phyloP scores from a whole-genome alignment of 2,888 invertebrate species.

The Pocota personata region DNA sequence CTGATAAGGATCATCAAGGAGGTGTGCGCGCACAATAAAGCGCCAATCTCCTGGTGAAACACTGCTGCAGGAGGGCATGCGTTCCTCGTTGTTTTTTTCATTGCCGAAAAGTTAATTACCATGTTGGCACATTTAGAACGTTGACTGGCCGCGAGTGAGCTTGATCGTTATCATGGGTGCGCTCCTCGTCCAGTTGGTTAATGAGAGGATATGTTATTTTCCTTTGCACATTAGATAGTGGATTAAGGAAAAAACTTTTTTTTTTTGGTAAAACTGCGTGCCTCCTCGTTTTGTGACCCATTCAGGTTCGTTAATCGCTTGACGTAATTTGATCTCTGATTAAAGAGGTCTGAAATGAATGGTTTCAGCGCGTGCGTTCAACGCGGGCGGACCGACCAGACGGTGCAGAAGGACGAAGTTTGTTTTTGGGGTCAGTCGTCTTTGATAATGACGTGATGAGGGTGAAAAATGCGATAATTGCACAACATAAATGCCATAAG shows the following conservation, averaged over 20 bases:
- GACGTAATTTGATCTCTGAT: constrained; percentile 78
- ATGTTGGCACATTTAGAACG: constrained; percentile 64
- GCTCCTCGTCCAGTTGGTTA: constrained; percentile 51
- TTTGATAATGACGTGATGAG: constrained; percentile 54
- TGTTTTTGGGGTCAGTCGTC: constrained; percentile 36
- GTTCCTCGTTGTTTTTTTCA: neutral
- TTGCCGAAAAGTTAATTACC: constrained; percentile 67
- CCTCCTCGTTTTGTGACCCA: constrained; percentile 46
- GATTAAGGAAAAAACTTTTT: constrained; percentile 50
- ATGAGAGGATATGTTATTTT: constrained; percentile 40
- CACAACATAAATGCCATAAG: constrained; percentile 1
- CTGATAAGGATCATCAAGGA: constrained; percentile 63
- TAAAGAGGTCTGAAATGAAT: constrained; percentile 62
- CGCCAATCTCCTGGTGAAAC: constrained; percentile 38
- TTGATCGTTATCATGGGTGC: constrained; percentile 51
- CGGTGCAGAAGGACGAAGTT: neutral
- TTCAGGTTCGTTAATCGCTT: constrained; percentile 79
- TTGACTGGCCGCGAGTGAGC: constrained; percentile 34
- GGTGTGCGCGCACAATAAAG: constrained; percentile 62
- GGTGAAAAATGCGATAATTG: constrained; percentile 62
- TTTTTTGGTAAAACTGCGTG: neutral
- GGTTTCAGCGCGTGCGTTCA: constrained; percentile 55
- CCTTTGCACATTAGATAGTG: constrained; percentile 24
- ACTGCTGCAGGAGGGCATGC: constrained; percentile 1
- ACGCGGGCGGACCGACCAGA: constrained; percentile 26